phyloP scores from a whole-genome alignment of 2,888 invertebrate genomes.

The Drosophila mimetica region DNA sequence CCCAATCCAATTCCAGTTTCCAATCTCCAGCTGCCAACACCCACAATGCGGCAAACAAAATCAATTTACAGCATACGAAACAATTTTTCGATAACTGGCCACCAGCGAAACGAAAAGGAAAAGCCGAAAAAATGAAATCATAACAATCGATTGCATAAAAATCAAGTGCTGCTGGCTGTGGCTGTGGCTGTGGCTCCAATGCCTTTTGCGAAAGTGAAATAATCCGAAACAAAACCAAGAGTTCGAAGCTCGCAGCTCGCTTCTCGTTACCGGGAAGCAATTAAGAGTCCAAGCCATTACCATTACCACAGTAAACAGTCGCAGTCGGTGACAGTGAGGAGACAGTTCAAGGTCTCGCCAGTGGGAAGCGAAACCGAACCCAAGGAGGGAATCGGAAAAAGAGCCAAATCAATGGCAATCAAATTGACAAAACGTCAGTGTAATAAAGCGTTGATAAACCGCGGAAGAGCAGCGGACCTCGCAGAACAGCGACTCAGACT shows the following conservation, averaged over 20 bases:
- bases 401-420: constrained; percentile 81
- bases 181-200: too few species aligned
- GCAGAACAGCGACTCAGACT: too few species aligned
- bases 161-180: constrained; percentile 9
- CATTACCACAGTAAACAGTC: constrained; percentile 60
- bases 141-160: constrained; percentile 43
- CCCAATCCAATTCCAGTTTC: constrained; percentile 38
- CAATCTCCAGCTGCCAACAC: constrained; percentile 40
- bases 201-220: constrained; percentile 34
- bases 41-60: constrained; percentile 35
- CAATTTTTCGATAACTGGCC: constrained; percentile 23
- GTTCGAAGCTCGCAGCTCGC: constrained; percentile 48
- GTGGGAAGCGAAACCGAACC: constrained; percentile 18
- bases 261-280: constrained; percentile 56
- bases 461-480: constrained; percentile 41
- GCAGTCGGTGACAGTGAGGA: constrained; percentile 20
- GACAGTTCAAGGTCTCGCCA: constrained; percentile 70
- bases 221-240: constrained; percentile 49
- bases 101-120: constrained; percentile 11
- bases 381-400: constrained; percentile 29
- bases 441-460: constrained; percentile 83
- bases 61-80: constrained; percentile 37
- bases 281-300: constrained; percentile 64
- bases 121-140: constrained; percentile 23
- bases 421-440: constrained; percentile 83